Evolutionary conservation across 2,888 invertebrate species (phyloP).

Genomic region (Chaetogeoica ovagalla): DNA sequence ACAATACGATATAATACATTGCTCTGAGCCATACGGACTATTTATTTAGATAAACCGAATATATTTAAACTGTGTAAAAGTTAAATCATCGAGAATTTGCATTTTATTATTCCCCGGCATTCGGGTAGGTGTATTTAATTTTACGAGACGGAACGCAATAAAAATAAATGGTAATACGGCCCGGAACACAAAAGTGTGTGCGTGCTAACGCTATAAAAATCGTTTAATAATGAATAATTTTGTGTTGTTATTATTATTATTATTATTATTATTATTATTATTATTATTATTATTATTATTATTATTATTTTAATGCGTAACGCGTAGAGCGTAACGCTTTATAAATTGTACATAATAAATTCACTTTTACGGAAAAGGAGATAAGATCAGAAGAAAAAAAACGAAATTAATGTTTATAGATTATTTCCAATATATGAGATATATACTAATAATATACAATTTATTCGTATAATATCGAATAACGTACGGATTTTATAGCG

Average conservation of each 20-base stretch:
- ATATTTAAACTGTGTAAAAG: slow-evolving; percentile 31
- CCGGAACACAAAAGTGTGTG: slow-evolving; percentile 1
- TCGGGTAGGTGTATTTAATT: slow-evolving; percentile 43
- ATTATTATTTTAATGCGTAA: background rate
- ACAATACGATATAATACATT: background rate
- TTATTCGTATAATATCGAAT: background rate
- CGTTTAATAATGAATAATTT: slow-evolving; percentile 40
- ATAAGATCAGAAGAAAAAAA: slow-evolving; percentile 5
- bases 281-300: no score
- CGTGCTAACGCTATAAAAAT: slow-evolving; percentile 13
- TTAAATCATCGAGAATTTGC: slow-evolving; percentile 37
- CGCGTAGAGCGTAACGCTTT: background rate
- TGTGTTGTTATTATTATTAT: background rate
- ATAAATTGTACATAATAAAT: slow-evolving; percentile 36
- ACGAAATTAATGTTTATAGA: slow-evolving; percentile 14
- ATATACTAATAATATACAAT: background rate
- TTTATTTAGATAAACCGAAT: slow-evolving; percentile 46
- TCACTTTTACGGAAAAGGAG: slow-evolving; percentile 12
- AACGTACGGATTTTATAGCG: background rate
- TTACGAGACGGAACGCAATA: slow-evolving; percentile 40
- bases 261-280: no score
- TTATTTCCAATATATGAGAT: slow-evolving; percentile 4
- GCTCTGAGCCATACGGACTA: slow-evolving; percentile 8
- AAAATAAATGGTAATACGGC: slow-evolving; percentile 23
- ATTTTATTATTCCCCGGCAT: slow-evolving; percentile 33